A percentile compares a stretch with the other conserved stretches of the same genome.
Conservation (phyloP, 1,140 invertebrate species). For the Papilio polytes region DNA sequence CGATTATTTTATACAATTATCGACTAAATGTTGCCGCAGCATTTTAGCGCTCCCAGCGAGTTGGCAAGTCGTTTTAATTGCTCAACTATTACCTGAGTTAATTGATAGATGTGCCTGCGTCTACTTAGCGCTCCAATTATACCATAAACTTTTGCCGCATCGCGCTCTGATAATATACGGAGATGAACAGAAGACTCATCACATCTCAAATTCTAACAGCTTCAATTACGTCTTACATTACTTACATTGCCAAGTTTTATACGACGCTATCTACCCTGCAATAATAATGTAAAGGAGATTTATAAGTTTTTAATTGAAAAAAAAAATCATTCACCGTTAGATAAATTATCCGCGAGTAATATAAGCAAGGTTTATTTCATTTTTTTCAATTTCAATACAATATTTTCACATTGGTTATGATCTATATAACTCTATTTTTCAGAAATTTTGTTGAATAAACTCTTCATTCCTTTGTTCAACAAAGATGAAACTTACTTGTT, state of each 20-base stretch:
- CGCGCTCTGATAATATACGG: not conserved
- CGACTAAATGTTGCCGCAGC: not conserved
- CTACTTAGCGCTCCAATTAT: conserved; percentile 30
- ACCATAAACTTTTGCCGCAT: conserved; percentile 31
- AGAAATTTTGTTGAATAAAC: not conserved
- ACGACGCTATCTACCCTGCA: not conserved
- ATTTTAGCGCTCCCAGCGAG: conserved; percentile 34
- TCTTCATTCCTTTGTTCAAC: not conserved
- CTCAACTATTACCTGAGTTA: conserved; percentile 44
- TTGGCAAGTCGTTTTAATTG: conserved; percentile 50
- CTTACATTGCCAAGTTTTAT: not conserved
- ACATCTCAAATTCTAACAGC: not conserved
- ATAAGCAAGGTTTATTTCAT: too few species aligned
- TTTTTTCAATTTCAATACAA: too few species aligned
- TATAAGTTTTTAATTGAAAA: too few species aligned
- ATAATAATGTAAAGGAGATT: not conserved
- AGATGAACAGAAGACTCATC: conserved; percentile 11
- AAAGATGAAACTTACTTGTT: not conserved
- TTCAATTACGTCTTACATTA: not conserved
- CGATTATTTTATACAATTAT: not conserved
- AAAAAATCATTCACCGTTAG: too few species aligned
- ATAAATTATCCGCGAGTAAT: too few species aligned
- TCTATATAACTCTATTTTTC: not conserved
- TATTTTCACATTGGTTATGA: too few species aligned
- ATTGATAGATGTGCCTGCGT: conserved; percentile 47